A percentile compares a stretch with the other conserved stretches of the same genome.
phyloP scores from a whole-genome alignment of 37 sponge, comb jelly and placozoan genomes.

The Lycopodina hypogea region DNA sequence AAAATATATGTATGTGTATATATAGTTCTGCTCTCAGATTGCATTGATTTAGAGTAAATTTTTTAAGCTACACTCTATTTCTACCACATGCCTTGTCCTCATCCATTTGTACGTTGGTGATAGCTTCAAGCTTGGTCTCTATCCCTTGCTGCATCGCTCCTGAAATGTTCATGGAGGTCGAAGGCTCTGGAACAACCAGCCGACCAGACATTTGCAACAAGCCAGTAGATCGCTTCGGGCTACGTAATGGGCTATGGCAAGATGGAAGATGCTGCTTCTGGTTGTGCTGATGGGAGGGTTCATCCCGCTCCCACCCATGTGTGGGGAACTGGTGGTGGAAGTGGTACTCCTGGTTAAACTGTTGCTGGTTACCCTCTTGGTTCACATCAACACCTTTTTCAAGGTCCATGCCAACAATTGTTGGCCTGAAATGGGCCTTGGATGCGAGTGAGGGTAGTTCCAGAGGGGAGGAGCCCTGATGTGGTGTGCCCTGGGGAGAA shows the following conservation, averaged over 20 bases:
- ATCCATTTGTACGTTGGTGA: neutral
- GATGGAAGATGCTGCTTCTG: neutral
- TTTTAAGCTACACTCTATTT: too few species aligned
- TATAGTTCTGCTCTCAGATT: too few species aligned
- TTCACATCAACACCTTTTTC: neutral
- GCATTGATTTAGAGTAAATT: too few species aligned
- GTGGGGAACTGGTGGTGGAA: too few species aligned
- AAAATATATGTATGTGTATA: too few species aligned
- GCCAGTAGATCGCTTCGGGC: neutral
- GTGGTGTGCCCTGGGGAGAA: neutral
- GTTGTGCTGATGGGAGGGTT: too few species aligned
- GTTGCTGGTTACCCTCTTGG: too few species aligned
- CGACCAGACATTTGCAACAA: neutral
- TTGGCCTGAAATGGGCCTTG: neutral
- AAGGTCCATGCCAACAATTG: neutral
- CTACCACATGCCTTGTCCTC: neutral
- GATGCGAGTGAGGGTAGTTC: conserved; percentile 15
- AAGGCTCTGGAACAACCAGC: neutral
- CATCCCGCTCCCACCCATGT: too few species aligned
- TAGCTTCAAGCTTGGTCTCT: neutral
- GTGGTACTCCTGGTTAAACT: too few species aligned
- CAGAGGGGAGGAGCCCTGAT: neutral
- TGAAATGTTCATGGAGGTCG: neutral
- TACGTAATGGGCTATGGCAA: neutral
- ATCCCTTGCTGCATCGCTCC: neutral